Percentiles rank a stretch among this genome's conserved stretches.
These are phyloP conservation scores for Bombyx mandarina DNA, from an alignment of 1,140 invertebrate species.

Conservation along the genomic window DNA sequence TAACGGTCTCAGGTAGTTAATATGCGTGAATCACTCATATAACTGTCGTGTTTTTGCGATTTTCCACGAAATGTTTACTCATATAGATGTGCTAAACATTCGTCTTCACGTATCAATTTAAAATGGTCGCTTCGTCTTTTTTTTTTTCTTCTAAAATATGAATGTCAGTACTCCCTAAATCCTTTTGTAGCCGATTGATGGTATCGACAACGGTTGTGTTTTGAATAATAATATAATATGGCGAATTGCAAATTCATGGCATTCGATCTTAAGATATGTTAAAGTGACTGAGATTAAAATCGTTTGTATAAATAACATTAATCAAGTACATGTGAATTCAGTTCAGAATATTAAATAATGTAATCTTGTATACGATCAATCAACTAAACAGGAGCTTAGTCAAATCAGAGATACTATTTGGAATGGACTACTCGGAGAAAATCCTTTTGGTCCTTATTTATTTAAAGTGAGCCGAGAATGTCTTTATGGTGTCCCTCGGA, in stretches of 20 bases:
- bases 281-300: not conserved
- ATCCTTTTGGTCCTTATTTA: too few species aligned
- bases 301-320: too few species aligned
- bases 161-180: conserved; percentile 1
- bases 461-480: too few species aligned
- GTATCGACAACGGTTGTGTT: conserved; percentile 11
- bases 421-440: too few species aligned
- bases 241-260: not conserved
- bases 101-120: conserved; percentile 8
- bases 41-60: conserved; percentile 59
- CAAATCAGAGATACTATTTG: too few species aligned
- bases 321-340: too few species aligned
- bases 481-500: too few species aligned
- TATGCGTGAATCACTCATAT: conserved; percentile 56
- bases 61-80: conserved; percentile 48
- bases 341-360: too few species aligned
- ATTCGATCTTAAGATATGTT: not conserved
- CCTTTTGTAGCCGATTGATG: conserved; percentile 10
- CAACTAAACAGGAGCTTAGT: too few species aligned
- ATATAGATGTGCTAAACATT: conserved; percentile 45
- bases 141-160: not conserved
- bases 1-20: conserved; percentile 57
- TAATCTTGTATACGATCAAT: too few species aligned
- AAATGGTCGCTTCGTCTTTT: not conserved
- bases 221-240: conserved; percentile 9